Conservation (phyloP, 2,888 invertebrate species). For the Sisyra nigra region DNA sequence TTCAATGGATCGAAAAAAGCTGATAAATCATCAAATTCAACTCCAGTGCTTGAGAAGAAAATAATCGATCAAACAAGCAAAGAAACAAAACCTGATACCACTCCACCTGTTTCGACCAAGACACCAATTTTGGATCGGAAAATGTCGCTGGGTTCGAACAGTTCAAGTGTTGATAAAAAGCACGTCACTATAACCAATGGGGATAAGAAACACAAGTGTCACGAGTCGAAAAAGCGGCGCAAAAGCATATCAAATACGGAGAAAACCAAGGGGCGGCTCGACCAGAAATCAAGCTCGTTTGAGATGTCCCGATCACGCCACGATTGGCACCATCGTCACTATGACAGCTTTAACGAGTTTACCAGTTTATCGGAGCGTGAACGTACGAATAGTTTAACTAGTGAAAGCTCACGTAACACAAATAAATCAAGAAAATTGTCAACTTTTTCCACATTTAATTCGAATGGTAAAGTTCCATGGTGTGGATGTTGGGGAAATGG, state of each 20-base stretch:
- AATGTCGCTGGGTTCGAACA: slow-evolving; percentile 10
- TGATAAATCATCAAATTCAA: slow-evolving; percentile 10
- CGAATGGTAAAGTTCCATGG: slow-evolving; percentile 58
- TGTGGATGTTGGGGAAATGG: slow-evolving; percentile 77
- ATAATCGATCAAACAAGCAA: slow-evolving; percentile 16
- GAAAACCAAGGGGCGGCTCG: not conserved
- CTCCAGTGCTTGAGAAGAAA: slow-evolving; percentile 18
- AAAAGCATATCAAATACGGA: slow-evolving; percentile 16
- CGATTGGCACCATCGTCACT: slow-evolving; percentile 15
- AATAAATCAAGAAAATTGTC: slow-evolving; percentile 44
- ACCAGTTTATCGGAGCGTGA: slow-evolving; percentile 40
- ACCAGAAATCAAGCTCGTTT: slow-evolving; percentile 2
- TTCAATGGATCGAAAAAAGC: slow-evolving; percentile 25
- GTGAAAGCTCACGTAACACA: slow-evolving; percentile 39
- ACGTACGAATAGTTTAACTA: slow-evolving; percentile 45
- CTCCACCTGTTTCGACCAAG: slow-evolving; percentile 20
- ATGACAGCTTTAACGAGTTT: slow-evolving; percentile 22
- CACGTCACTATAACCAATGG: slow-evolving; percentile 20
- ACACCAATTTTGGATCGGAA: slow-evolving; percentile 11
- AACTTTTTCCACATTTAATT: slow-evolving; percentile 39
- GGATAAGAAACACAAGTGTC: slow-evolving; percentile 24
- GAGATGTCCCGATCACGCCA: slow-evolving; percentile 10
- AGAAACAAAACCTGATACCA: slow-evolving; percentile 21
- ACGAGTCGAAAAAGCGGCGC: slow-evolving; percentile 21
- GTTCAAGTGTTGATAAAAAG: slow-evolving; percentile 14